Evolutionary conservation across 2,888 invertebrate species (phyloP), one percentile per base, ranked within the genome.

Genomic region (Esperia sulphurella): DNA sequence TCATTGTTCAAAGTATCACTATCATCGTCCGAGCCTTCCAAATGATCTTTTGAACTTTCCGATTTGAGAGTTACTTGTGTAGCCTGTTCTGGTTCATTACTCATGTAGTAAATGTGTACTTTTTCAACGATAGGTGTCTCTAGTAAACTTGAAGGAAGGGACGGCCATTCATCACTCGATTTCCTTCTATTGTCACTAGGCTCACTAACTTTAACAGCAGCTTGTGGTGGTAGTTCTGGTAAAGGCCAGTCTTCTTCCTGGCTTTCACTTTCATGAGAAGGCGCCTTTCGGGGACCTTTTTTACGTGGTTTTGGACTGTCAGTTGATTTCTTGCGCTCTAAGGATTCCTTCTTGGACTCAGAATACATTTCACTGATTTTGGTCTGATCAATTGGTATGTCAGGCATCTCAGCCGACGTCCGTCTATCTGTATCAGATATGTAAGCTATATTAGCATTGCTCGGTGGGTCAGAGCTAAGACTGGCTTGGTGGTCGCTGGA

Each of bases 401-500:
- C 95, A 0, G 95, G 95, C 92, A 95, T 94, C 84, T 95, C 95
- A 0, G 95, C 95, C 0, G 95, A 95, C 1, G 95, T 95, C 60
- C 95, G 90, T 54, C 95, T 90, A 77, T 95, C 95, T 0, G 92
- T 91, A 66, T 95, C 95, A 0, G 95, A 95, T 63, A 95, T 94
- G 67, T 94, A 94, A n/a, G 92, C 92, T 38, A 93, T 89, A 64
- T 92, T 92, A 8, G 94, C 93, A 61, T 94, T 92, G 65, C 94
- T 94, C 0, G 95, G 94, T 0, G 96, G 95, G 75, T 96, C 96
- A 0, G 96, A 96, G 62, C 96, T 96, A 28, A 96, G 86, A 71
- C 96, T 96, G 10, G 94, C 95, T 76, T 96, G 96, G 68, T 95
- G 95, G 77, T 96, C 96, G 66, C 95, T 96, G 0, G 96, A 96